phyloP scores from a whole-genome alignment of 2,797 vertebrate genomes.

The Craterocephalus amniculus region DNA sequence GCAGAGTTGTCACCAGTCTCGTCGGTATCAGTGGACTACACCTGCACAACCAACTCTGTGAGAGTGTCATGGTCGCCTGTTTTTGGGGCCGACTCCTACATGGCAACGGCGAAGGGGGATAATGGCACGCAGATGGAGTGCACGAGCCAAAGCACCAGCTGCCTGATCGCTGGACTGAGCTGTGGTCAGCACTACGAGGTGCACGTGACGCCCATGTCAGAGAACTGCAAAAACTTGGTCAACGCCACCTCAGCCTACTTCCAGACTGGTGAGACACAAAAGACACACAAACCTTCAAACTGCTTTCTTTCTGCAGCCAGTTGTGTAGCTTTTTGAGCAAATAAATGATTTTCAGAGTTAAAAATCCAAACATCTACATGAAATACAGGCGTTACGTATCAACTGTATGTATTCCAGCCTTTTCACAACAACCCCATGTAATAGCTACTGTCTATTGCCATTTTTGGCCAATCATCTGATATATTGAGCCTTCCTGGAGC shows the following conservation, averaged over 20 bases:
- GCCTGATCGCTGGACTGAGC: constrained; percentile 60
- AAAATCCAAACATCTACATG: background rate
- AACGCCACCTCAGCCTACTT: constrained; percentile 57
- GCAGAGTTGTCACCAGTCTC: constrained; percentile 77
- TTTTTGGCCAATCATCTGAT: background rate
- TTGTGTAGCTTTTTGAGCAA: background rate
- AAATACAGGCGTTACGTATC: background rate
- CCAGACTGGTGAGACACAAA: constrained; percentile 64
- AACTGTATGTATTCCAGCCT: no score
- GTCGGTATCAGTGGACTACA: constrained; percentile 70
- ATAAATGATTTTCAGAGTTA: background rate
- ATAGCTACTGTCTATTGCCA: background rate
- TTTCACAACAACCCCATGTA: no score
- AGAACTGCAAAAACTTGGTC: constrained; percentile 70
- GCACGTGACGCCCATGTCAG: constrained; percentile 66
- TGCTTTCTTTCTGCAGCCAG: no score
- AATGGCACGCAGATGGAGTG: constrained; percentile 62
- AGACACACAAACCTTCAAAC: background rate
- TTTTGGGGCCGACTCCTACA: constrained; percentile 75
- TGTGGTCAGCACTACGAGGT: constrained; percentile 76
- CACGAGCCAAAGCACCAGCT: constrained; percentile 59
- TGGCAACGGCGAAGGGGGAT: constrained; percentile 43
- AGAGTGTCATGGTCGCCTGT: constrained; percentile 70
- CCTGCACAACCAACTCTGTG: constrained; percentile 60
- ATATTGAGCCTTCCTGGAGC: background rate